Percentiles rank a stretch among this genome's conserved stretches.
Evolutionary conservation across 1,140 invertebrate species (phyloP).

Genomic region (Diachasma alloeum): DNA sequence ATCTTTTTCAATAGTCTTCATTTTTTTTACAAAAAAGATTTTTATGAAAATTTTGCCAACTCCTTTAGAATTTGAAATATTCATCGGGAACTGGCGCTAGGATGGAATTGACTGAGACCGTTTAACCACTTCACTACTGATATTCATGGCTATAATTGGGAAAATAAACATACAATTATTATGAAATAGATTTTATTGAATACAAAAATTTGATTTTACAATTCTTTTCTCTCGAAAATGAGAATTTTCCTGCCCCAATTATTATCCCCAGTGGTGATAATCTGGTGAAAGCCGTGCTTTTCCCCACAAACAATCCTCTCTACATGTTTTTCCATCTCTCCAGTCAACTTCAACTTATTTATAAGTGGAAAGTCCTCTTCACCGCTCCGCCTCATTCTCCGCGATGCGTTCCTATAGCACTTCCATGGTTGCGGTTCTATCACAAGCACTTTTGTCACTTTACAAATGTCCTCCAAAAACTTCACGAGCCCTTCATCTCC

Average conservation of each 20-base stretch:
- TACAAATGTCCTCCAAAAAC: conserved; percentile 69
- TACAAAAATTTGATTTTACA: not conserved
- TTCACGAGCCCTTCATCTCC: conserved; percentile 74
- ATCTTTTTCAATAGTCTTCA: too few species aligned
- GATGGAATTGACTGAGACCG: too few species aligned
- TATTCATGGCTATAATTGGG: too few species aligned
- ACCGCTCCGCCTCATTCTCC: conserved; percentile 72
- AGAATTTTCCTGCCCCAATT: conserved; percentile 75
- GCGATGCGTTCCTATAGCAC: conserved; percentile 78
- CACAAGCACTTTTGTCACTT: conserved; percentile 68
- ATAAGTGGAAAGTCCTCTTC: conserved; percentile 69
- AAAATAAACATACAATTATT: too few species aligned
- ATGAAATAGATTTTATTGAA: too few species aligned
- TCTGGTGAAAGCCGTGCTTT: conserved; percentile 63
- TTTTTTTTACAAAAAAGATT: too few species aligned
- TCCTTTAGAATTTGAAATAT: too few species aligned
- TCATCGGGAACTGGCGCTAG: too few species aligned
- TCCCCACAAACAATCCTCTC: conserved; percentile 65
- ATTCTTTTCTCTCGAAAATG: conserved; percentile 57
- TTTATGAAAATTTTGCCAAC: too few species aligned
- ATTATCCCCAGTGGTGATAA: conserved; percentile 68
- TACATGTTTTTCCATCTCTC: conserved; percentile 70
- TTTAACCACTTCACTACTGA: too few species aligned
- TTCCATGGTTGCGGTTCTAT: conserved; percentile 86
- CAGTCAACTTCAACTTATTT: conserved; percentile 67